phyloP scores from a whole-genome alignment of 2,113 vertebrate species.

The Leptosomus discolor region DNA sequence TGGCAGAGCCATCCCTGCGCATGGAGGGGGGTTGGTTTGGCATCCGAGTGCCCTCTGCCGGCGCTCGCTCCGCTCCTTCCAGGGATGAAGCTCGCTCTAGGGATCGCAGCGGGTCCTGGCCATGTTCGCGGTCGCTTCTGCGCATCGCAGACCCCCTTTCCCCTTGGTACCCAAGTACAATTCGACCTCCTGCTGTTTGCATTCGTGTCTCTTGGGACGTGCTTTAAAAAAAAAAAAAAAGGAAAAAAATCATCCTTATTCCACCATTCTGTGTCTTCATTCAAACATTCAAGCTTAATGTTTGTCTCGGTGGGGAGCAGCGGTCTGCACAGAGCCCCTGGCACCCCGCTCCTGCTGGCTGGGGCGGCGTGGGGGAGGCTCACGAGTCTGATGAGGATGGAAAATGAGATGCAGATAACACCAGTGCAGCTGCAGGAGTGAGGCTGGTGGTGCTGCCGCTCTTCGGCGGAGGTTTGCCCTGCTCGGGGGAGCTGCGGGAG shows the following conservation, averaged over 20 bases:
- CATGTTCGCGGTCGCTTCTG: neutral
- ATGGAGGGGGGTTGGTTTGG: neutral
- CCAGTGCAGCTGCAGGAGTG: rapidly evolving
- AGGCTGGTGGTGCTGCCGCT: neutral
- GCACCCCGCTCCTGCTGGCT: neutral
- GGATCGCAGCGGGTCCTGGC: rapidly evolving
- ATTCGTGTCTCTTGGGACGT: neutral
- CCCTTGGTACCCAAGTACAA: neutral
- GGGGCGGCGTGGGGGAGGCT: neutral
- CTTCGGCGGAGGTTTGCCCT: too few relatives aligned
- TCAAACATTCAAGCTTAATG: too few relatives aligned
- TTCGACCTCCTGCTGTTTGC: neutral
- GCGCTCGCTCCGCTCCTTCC: neutral
- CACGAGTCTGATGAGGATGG: rapidly evolving
- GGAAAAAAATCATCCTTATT: too few relatives aligned
- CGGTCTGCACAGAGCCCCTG: neutral
- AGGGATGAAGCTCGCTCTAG: neutral
- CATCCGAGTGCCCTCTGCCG: slow-evolving; percentile 1
- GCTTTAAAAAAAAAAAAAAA: neutral
- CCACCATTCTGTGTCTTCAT: too few relatives aligned
- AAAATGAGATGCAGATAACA: neutral
- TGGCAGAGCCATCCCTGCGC: neutral
- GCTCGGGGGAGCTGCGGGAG: neutral
- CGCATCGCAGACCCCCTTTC: neutral
- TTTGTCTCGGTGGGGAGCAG: neutral